Evolutionary conservation across 2,888 invertebrate species (phyloP), one percentile per base, ranked within the genome.

Genomic region (Dromius quadrimaculatus): DNA sequence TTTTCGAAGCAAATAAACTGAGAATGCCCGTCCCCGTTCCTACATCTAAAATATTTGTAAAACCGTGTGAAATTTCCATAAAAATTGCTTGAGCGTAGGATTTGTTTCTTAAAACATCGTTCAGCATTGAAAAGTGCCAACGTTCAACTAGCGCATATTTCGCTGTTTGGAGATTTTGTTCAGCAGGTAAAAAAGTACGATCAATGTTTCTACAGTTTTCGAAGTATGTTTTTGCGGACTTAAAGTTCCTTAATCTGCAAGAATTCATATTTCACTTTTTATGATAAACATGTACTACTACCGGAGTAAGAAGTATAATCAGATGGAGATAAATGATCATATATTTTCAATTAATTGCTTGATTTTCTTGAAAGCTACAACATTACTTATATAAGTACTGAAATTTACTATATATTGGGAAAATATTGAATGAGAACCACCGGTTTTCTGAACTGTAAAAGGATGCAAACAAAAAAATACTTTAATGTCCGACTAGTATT

Each of bases 91-190:
- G 79, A 64, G 83, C 83, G 78, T 89, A 94, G 0, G 88, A 85
- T 68, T 84, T 79, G 81, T 94, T 94, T 43, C 94, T 84, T 13
- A 81, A 79, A 71, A 81, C 83, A 79, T 94, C 93, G 82, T 94
- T 94, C 20, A 94, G 81, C 93, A 94, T 94, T 71, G 90, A 84
- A 80, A 89, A 93, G 80, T 94, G 93, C 93, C 94, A 94, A 61
- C 92, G 83, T 72, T 91, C 90, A 43, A 93, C 86, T 71, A 91
- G 82, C 73, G 88, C 82, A 79, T 90, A 89, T 76, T 88, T 89
- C 0, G 90, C 83, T 73, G 89, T 89, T 78, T 91, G 87, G 13
- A 91, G 81, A 79, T 90, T 90, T 77, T 88, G 88, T 76, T 89
- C 87, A 9, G 88, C 88, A 74, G 84, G 84, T 0, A 88, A 83